phyloP scores from a whole-genome alignment of 2,888 invertebrate genomes.

The Celastrina argiolus region DNA sequence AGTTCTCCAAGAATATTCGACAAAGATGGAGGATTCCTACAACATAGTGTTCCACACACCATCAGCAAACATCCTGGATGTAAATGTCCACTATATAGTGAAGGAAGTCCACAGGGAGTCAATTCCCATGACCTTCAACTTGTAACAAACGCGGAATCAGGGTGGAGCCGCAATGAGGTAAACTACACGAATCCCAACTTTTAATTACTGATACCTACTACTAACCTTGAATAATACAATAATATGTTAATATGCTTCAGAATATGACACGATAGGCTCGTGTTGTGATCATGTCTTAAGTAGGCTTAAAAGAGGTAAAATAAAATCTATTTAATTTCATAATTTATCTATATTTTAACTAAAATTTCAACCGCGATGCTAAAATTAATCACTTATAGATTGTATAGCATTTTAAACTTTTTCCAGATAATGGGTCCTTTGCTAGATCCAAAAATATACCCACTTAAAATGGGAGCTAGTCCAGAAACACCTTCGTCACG shows the following conservation, averaged over 20 bases:
- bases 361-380: no score
- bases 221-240: no score
- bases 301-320: no score
- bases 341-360: no score
- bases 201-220: no score
- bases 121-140: background rate
- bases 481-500: slow-evolving; percentile 75
- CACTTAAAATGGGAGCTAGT: slow-evolving; percentile 73
- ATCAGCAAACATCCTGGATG: slow-evolving; percentile 57
- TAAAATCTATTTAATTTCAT: no score
- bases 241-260: no score
- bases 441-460: slow-evolving; percentile 79
- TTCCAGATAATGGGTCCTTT: slow-evolving; percentile 79
- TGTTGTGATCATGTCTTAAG: no score
- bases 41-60: slow-evolving; percentile 63
- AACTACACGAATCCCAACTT: background rate
- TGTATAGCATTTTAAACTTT: background rate
- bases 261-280: no score
- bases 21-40: slow-evolving; percentile 63
- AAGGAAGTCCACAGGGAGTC: slow-evolving; percentile 33
- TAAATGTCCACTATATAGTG: slow-evolving; percentile 62
- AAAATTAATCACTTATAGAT: no score
- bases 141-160: slow-evolving; percentile 51
- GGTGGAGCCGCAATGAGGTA: slow-evolving; percentile 68
- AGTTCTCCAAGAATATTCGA: slow-evolving; percentile 55